Evolutionary conservation across 2,888 invertebrate species (phyloP).

Genomic region (Trissonchulus latispiculum): DNA sequence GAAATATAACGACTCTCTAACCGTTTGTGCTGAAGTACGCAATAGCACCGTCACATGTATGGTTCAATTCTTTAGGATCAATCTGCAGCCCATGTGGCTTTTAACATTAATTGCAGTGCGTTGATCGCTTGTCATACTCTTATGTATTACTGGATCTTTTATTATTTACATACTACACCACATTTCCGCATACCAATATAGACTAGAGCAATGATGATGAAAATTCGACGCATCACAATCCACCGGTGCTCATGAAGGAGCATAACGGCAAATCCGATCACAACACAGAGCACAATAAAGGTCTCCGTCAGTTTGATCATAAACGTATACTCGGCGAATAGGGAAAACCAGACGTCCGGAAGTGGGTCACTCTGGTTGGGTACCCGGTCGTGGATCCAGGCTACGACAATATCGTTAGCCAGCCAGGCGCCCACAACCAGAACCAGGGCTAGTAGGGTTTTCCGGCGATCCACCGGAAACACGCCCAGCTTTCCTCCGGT

Average conservation of each 20-base stretch:
- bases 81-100: too few species aligned
- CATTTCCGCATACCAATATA: background rate
- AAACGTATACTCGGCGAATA: slow-evolving; percentile 6
- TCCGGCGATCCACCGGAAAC: slow-evolving; percentile 1
- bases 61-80: too few species aligned
- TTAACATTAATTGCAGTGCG: too few species aligned
- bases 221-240: slow-evolving; percentile 9
- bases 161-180: too few species aligned
- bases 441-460: slow-evolving; percentile 9
- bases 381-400: slow-evolving; percentile 40
- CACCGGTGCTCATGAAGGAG: slow-evolving; percentile 17
- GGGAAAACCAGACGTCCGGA: slow-evolving; percentile 37
- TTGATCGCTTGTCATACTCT: too few species aligned
- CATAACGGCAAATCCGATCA: background rate
- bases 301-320: slow-evolving; percentile 3
- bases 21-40: too few species aligned
- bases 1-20: too few species aligned
- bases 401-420: slow-evolving; percentile 35
- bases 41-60: too few species aligned
- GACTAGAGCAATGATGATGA: slow-evolving; percentile 3
- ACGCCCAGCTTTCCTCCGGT: background rate
- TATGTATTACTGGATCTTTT: too few species aligned
- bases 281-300: background rate
- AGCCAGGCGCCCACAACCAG: slow-evolving; percentile 11
- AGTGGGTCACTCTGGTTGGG: slow-evolving; percentile 34